Evolutionary conservation across 2,113 vertebrate species (phyloP).

Genomic region (Euleptes europaea): DNA sequence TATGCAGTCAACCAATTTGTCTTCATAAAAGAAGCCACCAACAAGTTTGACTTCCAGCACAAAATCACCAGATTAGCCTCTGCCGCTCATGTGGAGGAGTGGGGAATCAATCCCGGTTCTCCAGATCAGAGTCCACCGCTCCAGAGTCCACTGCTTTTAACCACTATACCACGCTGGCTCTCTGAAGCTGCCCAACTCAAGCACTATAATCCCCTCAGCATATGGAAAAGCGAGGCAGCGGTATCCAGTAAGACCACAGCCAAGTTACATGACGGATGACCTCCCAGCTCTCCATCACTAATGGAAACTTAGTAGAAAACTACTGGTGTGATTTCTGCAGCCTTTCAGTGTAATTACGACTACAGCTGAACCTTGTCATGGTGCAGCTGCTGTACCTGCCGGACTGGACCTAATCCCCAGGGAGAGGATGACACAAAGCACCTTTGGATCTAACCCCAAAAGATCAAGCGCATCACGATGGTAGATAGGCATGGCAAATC

Average conservation of each 20-base stretch:
- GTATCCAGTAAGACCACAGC: neutral
- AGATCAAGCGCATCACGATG: neutral
- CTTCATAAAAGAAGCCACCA: slow-evolving; percentile 50
- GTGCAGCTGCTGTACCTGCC: neutral
- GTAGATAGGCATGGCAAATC: neutral
- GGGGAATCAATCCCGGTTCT: too few relatives aligned
- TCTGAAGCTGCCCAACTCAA: too few relatives aligned
- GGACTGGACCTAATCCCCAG: too few relatives aligned
- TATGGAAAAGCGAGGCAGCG: neutral
- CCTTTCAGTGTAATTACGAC: neutral
- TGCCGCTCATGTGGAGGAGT: too few relatives aligned
- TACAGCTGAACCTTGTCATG: neutral
- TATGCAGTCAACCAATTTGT: slow-evolving; percentile 42
- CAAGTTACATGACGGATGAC: neutral
- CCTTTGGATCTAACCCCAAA: too few relatives aligned
- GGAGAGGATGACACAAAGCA: too few relatives aligned
- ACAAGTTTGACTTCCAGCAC: neutral
- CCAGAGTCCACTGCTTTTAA: too few relatives aligned
- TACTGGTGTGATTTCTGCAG: neutral
- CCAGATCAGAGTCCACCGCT: too few relatives aligned
- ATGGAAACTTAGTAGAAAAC: neutral
- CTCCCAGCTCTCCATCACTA: neutral
- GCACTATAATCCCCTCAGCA: neutral
- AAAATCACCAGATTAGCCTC: slow-evolving; percentile 16
- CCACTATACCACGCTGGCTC: too few relatives aligned